These are phyloP conservation scores for Tyrophagus putrescentiae DNA, from an alignment of 1,140 invertebrate genomes.

Conservation along the genomic window DNA sequence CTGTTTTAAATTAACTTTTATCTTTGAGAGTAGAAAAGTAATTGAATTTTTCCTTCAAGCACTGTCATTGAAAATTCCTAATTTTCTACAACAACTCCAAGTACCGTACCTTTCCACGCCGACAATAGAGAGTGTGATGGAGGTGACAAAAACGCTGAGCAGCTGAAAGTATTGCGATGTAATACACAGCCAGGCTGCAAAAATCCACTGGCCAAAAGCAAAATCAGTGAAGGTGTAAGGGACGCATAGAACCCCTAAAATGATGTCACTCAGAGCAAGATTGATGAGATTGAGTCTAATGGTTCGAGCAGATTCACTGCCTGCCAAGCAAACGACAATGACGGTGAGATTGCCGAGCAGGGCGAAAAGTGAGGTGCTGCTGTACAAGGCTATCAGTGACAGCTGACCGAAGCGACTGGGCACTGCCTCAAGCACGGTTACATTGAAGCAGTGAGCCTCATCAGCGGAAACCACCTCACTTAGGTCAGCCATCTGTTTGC, in stretches of 20 bases:
- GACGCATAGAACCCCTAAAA: constrained; percentile 34
- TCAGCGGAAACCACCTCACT: too few species aligned
- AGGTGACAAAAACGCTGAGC: background rate
- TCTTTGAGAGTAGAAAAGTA: background rate
- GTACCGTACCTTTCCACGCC: background rate
- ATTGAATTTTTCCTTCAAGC: too few species aligned
- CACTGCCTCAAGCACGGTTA: background rate
- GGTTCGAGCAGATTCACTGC: constrained; percentile 31
- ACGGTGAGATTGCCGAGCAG: constrained; percentile 33
- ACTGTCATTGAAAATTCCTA: too few species aligned
- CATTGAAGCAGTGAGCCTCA: background rate
- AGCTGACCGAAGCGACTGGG: background rate
- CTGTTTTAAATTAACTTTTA: background rate
- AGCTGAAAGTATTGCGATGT: background rate
- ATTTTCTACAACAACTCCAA: too few species aligned
- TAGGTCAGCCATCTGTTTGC: too few species aligned
- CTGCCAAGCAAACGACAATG: constrained; percentile 32
- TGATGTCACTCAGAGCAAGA: constrained; percentile 34
- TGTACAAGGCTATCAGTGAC: constrained; percentile 33
- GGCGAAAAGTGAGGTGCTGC: constrained; percentile 32
- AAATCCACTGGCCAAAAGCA: background rate
- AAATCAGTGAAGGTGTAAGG: background rate
- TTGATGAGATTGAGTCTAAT: constrained; percentile 35
- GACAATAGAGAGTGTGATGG: background rate
- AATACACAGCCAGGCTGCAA: background rate